Evolutionary conservation across 2,888 invertebrate genomes (phyloP), one percentile per base, ranked within the genome.

Genomic region (Hipparchia semele): DNA sequence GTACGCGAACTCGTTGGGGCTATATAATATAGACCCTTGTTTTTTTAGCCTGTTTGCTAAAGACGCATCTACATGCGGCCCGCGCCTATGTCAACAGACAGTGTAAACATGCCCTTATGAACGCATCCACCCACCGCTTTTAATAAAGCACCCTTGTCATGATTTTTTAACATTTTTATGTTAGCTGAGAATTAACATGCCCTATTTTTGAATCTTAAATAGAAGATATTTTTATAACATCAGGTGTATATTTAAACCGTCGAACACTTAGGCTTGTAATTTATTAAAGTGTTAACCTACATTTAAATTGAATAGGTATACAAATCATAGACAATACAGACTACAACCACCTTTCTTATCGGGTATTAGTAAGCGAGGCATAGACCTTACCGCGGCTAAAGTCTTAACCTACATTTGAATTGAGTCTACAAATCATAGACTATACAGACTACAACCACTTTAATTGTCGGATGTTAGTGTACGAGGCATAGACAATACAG

Each of bases 41-140:
- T 94, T 94, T 93, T 94, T 92, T 89, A 92, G 87, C 86, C 77
- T 94, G 91, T 92, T 93, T 92, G 87, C 89, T 83, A 82, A 91
- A 93, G 92, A 89, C 90, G 92, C 92, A 92, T 92, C 90, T 89
- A 90, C 90, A 91, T 89, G 89, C 85, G 83, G 85, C 86, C 85
- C 87, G 86, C 79, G 88, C 90, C 90, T 93, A 88, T 83, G 85
- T 87, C 90, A 93, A 92, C 91, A 92, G 78, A 68, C 81, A 86
- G 84, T 88, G 91, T 89, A 92, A 92, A 93, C 91, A 92, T 69
- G 82, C 86, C 89, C 89, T 91, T 91, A 92, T 90, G 90, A 86
- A 86, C 88, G 88, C 87, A 88, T 87, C 83, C 83, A 82, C 77
- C 78, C 79, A 75, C 79, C 80, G 79, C 83, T 86, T 86, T 88